Evolutionary conservation across 2,113 vertebrate species (phyloP).

Genomic region (Eurypyga helias): DNA sequence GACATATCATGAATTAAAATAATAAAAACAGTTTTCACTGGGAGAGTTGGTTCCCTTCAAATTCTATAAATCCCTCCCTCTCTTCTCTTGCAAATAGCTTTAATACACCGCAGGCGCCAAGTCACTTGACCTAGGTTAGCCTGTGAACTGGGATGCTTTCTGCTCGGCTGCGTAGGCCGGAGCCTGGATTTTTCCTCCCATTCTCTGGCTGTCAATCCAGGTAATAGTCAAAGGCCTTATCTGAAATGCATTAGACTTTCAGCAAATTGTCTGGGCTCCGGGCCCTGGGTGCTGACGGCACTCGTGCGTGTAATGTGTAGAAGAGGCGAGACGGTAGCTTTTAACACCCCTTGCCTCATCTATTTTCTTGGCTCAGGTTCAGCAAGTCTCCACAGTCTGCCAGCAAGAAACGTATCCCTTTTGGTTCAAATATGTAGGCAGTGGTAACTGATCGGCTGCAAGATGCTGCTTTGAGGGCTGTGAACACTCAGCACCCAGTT

Average conservation of each 20-base stretch:
- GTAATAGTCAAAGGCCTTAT: conserved; percentile 83
- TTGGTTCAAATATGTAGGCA: neutral
- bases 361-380: neutral
- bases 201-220: conserved; percentile 83
- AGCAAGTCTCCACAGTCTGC: neutral
- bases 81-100: conserved; percentile 79
- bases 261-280: conserved; percentile 57
- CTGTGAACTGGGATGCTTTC: conserved; percentile 76
- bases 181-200: conserved; percentile 78
- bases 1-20: neutral
- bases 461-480: neutral
- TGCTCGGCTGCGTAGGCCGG: conserved; percentile 78
- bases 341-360: neutral
- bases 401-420: neutral
- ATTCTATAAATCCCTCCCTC: neutral
- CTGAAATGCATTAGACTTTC: conserved; percentile 68
- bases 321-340: conserved; percentile 23
- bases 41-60: conserved; percentile 43
- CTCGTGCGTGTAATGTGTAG: conserved; percentile 63
- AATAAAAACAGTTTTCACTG: neutral
- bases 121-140: conserved; percentile 88
- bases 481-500: neutral
- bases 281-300: conserved; percentile 54
- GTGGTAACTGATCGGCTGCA: neutral
- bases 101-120: conserved; percentile 87